Evolutionary conservation across 2,113 vertebrate species (phyloP).

Genomic region (Grantiella picta): DNA sequence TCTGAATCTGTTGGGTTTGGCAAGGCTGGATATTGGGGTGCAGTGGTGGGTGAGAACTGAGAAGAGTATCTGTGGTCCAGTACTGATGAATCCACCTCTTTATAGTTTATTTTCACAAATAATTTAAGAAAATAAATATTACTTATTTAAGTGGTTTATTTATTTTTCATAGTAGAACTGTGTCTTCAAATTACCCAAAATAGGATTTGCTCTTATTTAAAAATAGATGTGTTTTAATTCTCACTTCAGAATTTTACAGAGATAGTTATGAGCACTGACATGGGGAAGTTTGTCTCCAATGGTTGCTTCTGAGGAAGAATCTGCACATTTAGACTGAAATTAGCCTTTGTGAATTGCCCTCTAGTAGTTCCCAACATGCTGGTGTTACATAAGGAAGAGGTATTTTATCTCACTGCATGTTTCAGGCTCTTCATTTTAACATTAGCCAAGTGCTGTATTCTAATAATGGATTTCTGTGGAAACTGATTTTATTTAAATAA

Average conservation of each 20-base stretch:
- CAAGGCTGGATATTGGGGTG: background rate
- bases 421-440: background rate
- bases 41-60: background rate
- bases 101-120: background rate
- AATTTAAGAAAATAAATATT: background rate
- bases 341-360: background rate
- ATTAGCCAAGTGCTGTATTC: background rate
- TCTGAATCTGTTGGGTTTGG: background rate
- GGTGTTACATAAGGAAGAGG: background rate
- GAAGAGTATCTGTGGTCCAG: background rate
- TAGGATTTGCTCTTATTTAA: background rate
- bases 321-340: background rate
- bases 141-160: background rate
- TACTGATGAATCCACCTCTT: background rate
- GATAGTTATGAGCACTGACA: background rate
- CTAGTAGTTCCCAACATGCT: background rate
- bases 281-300: background rate
- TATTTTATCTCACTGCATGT: background rate
- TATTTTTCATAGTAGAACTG: background rate
- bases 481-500: background rate
- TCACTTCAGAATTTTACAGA: background rate
- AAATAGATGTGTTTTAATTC: background rate
- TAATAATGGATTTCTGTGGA: background rate
- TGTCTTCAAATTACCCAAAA: background rate
- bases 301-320: background rate